Conservation (phyloP, 2,888 invertebrate species). For the Drosophila mercatorum region DNA sequence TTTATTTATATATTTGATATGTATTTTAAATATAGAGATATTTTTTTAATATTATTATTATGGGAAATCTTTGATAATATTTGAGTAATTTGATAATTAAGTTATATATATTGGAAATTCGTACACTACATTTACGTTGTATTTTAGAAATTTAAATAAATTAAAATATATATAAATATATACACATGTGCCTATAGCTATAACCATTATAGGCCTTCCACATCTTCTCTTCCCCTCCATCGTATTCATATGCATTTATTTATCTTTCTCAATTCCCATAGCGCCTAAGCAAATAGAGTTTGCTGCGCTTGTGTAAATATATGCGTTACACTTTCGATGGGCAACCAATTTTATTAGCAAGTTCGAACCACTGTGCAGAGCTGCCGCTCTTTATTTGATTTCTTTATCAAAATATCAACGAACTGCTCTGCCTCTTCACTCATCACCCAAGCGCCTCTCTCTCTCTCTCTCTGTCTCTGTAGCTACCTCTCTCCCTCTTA, state of each 20-base stretch:
- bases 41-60: no score
- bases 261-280: background rate
- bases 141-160: no score
- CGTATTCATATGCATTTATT: background rate
- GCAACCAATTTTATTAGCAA: slow-evolving; percentile 21
- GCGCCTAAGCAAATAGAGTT: slow-evolving; percentile 32
- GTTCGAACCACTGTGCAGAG: slow-evolving; percentile 49
- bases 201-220: background rate
- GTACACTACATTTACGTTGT: no score
- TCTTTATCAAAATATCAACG: slow-evolving; percentile 78
- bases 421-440: slow-evolving; percentile 50
- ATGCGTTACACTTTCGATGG: slow-evolving; percentile 9
- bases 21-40: no score
- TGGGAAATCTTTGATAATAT: no score
- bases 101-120: no score
- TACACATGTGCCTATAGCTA: background rate
- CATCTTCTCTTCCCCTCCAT: background rate
- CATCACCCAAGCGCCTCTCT: slow-evolving; percentile 27
- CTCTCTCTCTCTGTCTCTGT: background rate
- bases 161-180: background rate
- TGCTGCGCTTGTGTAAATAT: slow-evolving; percentile 13
- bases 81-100: no score
- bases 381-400: slow-evolving; percentile 76
- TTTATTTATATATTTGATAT: no score
- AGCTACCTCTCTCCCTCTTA: slow-evolving; percentile 6